phyloP scores from a whole-genome alignment of 2,888 invertebrate species.

The Ectropis crepuscularia region DNA sequence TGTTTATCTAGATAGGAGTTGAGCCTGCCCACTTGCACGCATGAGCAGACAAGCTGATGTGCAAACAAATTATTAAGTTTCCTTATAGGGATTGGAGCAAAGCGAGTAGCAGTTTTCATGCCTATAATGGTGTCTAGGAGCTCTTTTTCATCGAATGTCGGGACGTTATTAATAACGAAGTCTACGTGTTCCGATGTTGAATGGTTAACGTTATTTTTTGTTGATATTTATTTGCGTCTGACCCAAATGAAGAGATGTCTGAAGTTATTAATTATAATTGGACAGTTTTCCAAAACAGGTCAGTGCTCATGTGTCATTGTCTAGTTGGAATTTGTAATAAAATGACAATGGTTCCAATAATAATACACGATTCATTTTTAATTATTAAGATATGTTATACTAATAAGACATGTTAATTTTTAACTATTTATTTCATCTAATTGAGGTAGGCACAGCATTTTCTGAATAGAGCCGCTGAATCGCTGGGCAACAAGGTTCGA shows the following conservation, averaged over 20 bases:
- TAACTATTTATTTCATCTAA: too few relatives aligned
- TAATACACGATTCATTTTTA: too few relatives aligned
- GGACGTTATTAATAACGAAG: constrained; percentile 66
- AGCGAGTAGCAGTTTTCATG: constrained; percentile 57
- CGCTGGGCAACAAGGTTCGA: too few relatives aligned
- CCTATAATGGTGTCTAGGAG: constrained; percentile 56
- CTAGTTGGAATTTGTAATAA: too few relatives aligned
- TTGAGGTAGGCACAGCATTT: too few relatives aligned
- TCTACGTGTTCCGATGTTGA: constrained; percentile 58
- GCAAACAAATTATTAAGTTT: constrained; percentile 75
- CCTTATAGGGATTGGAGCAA: constrained; percentile 66
- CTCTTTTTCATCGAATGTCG: constrained; percentile 58
- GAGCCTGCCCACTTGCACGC: constrained; percentile 58
- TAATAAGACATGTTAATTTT: too few relatives aligned
- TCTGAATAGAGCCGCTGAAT: too few relatives aligned
- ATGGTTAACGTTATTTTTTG: constrained; percentile 64
- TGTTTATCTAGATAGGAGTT: constrained; percentile 68
- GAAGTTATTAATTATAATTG: constrained; percentile 29
- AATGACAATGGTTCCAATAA: too few relatives aligned
- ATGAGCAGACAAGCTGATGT: constrained; percentile 63
- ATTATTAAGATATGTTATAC: too few relatives aligned
- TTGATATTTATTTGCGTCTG: constrained; percentile 42
- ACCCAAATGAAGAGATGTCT: constrained; percentile 41
- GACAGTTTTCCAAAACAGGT: too few relatives aligned
- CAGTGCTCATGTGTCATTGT: too few relatives aligned